phyloP scores from a whole-genome alignment of 2,888 invertebrate genomes.

The Melieria picta region DNA sequence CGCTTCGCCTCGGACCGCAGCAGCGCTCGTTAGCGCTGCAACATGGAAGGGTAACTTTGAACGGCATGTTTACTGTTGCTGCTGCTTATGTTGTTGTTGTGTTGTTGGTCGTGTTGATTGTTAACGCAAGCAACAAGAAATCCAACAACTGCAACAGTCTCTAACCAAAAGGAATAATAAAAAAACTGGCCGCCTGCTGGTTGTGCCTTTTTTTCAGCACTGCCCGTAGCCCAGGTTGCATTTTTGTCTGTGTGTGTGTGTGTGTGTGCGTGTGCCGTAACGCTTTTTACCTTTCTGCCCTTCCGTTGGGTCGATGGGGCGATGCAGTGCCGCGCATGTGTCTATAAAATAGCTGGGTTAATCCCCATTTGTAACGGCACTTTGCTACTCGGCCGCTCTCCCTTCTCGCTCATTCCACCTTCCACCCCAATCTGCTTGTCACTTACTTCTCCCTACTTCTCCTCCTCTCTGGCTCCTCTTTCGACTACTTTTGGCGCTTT shows the following conservation, averaged over 20 bases:
- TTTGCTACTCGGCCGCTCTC: too few species aligned
- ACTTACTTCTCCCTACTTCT: background rate
- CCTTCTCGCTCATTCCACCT: background rate
- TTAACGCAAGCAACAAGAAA: background rate
- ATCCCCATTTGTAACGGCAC: too few species aligned
- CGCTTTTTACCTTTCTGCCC: too few species aligned
- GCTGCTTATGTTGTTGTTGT: conserved; percentile 3
- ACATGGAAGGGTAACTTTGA: conserved; percentile 13
- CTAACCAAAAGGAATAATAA: background rate
- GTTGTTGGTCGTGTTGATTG: too few species aligned
- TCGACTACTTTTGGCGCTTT: background rate
- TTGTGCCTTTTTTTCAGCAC: background rate
- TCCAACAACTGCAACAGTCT: conserved; percentile 19
- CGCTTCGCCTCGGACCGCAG: too few species aligned
- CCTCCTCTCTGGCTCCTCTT: background rate
- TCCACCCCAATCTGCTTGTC: background rate
- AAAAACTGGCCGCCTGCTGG: background rate
- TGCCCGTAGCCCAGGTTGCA: background rate
- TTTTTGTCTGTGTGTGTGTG: background rate
- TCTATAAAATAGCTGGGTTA: too few species aligned
- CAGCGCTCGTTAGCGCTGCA: conserved; percentile 3
- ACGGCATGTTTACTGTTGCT: conserved; percentile 13
- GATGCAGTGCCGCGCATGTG: too few species aligned
- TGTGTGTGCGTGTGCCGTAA: too few species aligned
- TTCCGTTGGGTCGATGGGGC: too few species aligned